These are phyloP conservation scores for Vanessa cardui DNA, from an alignment of 2,888 invertebrate species.

Conservation along the genomic window DNA sequence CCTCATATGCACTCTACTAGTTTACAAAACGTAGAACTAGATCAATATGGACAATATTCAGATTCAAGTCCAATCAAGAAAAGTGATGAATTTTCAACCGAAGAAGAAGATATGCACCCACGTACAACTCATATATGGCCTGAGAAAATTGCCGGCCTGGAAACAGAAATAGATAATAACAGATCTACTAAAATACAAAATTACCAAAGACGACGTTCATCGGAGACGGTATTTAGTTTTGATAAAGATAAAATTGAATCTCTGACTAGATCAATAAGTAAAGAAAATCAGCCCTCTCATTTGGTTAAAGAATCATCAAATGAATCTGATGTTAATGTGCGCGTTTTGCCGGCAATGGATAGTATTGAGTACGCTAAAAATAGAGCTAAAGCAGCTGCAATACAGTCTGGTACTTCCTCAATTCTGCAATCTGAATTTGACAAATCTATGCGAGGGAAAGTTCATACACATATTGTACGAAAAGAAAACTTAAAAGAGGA, in stretches of 20 bases:
- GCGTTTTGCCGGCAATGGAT: constrained; percentile 79
- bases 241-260: constrained; percentile 90
- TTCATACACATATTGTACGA: constrained; percentile 70
- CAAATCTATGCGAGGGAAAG: constrained; percentile 75
- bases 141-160: constrained; percentile 77
- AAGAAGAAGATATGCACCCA: constrained; percentile 79
- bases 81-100: constrained; percentile 76
- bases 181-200: constrained; percentile 73
- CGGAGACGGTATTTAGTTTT: constrained; percentile 89
- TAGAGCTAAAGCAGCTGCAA: constrained; percentile 73
- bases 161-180: constrained; percentile 76
- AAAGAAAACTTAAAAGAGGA: constrained; percentile 84
- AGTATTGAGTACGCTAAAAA: constrained; percentile 82
- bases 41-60: constrained; percentile 79
- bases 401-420: constrained; percentile 74
- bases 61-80: constrained; percentile 66
- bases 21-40: constrained; percentile 87
- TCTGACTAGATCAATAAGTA: constrained; percentile 82
- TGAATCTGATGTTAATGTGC: constrained; percentile 77
- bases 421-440: constrained; percentile 85
- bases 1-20: constrained; percentile 87
- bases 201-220: constrained; percentile 85
- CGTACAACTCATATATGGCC: constrained; percentile 81
- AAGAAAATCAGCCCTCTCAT: constrained; percentile 64
- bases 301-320: constrained; percentile 79